Percentiles rank a stretch among this genome's conserved stretches.
Conservation (phyloP, 1,140 invertebrate species). For the Teleopsis dalmanni region DNA sequence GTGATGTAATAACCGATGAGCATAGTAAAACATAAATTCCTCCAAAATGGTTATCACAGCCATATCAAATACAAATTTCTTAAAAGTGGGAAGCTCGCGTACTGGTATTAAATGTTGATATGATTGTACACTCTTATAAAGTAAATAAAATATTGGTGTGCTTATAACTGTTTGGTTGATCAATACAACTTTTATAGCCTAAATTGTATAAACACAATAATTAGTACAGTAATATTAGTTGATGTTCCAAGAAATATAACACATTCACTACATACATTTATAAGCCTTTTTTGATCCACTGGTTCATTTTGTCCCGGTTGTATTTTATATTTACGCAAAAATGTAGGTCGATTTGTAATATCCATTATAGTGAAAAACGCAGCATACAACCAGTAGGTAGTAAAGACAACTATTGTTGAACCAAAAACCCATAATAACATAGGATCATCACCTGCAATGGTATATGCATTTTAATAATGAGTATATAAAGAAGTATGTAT, state of each 20-base stretch:
- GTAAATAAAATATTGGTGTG: conserved; percentile 51
- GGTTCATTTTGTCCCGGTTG: conserved; percentile 72
- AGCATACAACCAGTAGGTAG: conserved; percentile 67
- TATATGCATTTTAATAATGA: no score
- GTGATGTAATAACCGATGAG: conserved; percentile 72
- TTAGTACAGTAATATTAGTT: not conserved
- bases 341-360: conserved; percentile 59
- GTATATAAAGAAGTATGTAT: no score
- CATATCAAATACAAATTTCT: conserved; percentile 66
- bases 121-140: conserved; percentile 54
- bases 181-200: conserved; percentile 60
- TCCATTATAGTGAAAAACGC: conserved; percentile 65
- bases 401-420: conserved; percentile 48
- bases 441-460: conserved; percentile 50
- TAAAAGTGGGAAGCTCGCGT: conserved; percentile 66
- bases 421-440: conserved; percentile 57
- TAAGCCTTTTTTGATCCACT: conserved; percentile 51
- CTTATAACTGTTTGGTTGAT: conserved; percentile 73
- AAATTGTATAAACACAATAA: not conserved
- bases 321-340: conserved; percentile 67
- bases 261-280: conserved; percentile 34
- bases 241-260: not conserved
- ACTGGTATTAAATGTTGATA: conserved; percentile 37
- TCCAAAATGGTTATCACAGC: conserved; percentile 66
- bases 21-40: conserved; percentile 80